Base-by-base conservation (phyloP, 2,888 invertebrate genomes). In the Bugulina stolonifera region DNA sequence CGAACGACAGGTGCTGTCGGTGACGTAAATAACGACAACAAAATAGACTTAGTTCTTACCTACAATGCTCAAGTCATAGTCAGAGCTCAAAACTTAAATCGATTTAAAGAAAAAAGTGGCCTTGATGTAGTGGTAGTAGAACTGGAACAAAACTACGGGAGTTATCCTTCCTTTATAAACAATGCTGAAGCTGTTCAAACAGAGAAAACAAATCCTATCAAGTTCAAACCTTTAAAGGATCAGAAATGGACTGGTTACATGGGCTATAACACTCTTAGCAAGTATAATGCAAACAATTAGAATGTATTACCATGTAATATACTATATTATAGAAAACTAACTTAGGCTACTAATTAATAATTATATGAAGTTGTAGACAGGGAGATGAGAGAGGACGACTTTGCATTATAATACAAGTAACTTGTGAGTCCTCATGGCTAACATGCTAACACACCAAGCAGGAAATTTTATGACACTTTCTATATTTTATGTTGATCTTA, bases 1-100 rank as follows among this genome's bases (percentile, higher is more conserved):
- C n/a, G 70, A 10, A 70, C 43, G 1, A 70, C 74, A 80, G 81
- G 81, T 35, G 79, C 80, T 5, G 72, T 81, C n/a, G 80, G 80
- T 29, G 81, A 81, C 72, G 79, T 81, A 18, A 80, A 80, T 70
- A 80, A 80, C 0, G 81, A 81, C 73, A 79, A 80, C 0, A 75
- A 74, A 32, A 74, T 79, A 5, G 80, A 81, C 73, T 73, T 78
- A 5, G 76, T 80, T 25, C 76, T 79, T 0, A 77, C 75, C n/a
- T 64, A 75, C 35, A 74, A 71, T 23, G 43, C 58, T n/a, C 69
- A 75, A 34, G 75, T 71, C 3, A 52, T 70, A 22, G 55, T 74
- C 23, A 72, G 55, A 1, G 72, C 69, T 23, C 57, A 34, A 10
- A 35, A 54, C 5, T 71, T 72, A 5, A 73, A 72, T 35, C 72